These are phyloP conservation scores for Microcebus lehilahytsara DNA, from an alignment of 2,113 vertebrate genomes.

Conservation along the genomic window DNA sequence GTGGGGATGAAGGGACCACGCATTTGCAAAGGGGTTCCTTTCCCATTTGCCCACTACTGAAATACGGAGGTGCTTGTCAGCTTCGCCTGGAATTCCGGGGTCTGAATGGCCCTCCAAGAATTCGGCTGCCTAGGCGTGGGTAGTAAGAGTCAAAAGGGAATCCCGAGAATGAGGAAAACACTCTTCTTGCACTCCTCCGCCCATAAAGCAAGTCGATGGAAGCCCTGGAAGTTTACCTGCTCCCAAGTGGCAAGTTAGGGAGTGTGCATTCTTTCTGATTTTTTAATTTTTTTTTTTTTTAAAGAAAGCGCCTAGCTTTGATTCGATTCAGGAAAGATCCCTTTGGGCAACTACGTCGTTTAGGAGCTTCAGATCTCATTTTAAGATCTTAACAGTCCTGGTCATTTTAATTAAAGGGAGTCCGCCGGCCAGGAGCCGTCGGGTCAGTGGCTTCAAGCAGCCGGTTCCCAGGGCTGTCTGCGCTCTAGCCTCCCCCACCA, in stretches of 20 bases:
- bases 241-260: not conserved
- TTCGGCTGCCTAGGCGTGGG: not conserved
- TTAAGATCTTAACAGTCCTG: constrained; percentile 59
- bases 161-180: not conserved
- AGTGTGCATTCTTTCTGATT: not conserved
- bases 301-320: not conserved
- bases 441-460: not conserved
- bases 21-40: not conserved
- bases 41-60: not conserved
- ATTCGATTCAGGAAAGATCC: not conserved
- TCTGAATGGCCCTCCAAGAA: not conserved
- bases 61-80: not conserved
- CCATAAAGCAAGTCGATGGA: not conserved
- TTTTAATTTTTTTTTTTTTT: not conserved
- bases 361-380: constrained; percentile 61
- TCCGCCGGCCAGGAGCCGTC: fast-evolving
- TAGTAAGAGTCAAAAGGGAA: constrained; percentile 6
- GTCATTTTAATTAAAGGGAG: constrained; percentile 76
- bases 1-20: not conserved
- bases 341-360: constrained; percentile 17
- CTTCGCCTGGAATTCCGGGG: not conserved
- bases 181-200: not conserved
- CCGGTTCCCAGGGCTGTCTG: not conserved
- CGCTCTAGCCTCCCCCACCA: fast-evolving
- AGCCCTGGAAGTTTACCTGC: constrained; percentile 13